These are phyloP conservation scores for Bradysia coprophila DNA, from an alignment of 1,140 invertebrate genomes.

Conservation along the genomic window DNA sequence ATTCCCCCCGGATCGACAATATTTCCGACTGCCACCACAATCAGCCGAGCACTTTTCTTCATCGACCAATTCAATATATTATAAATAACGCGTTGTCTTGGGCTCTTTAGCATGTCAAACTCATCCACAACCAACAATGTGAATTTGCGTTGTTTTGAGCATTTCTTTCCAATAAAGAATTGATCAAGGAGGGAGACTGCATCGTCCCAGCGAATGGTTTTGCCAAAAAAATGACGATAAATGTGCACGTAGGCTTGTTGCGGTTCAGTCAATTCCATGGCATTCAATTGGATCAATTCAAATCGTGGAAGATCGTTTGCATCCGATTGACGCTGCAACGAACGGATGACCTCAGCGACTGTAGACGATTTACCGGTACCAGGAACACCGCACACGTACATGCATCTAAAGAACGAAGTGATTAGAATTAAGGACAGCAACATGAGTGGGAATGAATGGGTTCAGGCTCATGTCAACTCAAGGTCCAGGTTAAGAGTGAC, in stretches of 20 bases:
- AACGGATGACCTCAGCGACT: slow-evolving; percentile 68
- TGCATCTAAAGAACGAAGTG: slow-evolving; percentile 58
- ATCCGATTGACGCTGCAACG: slow-evolving; percentile 37
- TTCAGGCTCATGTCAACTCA: too few species aligned
- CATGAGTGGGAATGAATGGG: too few species aligned
- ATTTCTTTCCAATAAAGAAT: too few species aligned
- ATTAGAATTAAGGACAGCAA: too few species aligned
- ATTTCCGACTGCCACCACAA: slow-evolving; percentile 93
- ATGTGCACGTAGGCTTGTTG: slow-evolving; percentile 78
- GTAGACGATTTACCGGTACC: slow-evolving; percentile 96
- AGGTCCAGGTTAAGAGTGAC: too few species aligned
- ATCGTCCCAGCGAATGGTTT: slow-evolving; percentile 62
- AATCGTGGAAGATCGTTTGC: slow-evolving; percentile 46
- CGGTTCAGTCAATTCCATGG: slow-evolving; percentile 84
- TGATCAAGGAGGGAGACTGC: slow-evolving; percentile 62
- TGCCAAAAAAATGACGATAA: slow-evolving; percentile 52
- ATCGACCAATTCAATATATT: slow-evolving; percentile 93
- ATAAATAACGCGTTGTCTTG: slow-evolving; percentile 92
- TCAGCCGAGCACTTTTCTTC: slow-evolving; percentile 49
- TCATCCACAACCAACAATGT: slow-evolving; percentile 78
- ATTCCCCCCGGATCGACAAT: slow-evolving; percentile 97
- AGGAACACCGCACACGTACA: slow-evolving; percentile 96
- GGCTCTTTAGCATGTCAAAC: slow-evolving; percentile 82
- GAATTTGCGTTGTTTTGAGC: too few species aligned
- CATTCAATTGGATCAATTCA: slow-evolving; percentile 82